phyloP scores from a whole-genome alignment of 1,140 invertebrate species.

The Steinernema khuongi region DNA sequence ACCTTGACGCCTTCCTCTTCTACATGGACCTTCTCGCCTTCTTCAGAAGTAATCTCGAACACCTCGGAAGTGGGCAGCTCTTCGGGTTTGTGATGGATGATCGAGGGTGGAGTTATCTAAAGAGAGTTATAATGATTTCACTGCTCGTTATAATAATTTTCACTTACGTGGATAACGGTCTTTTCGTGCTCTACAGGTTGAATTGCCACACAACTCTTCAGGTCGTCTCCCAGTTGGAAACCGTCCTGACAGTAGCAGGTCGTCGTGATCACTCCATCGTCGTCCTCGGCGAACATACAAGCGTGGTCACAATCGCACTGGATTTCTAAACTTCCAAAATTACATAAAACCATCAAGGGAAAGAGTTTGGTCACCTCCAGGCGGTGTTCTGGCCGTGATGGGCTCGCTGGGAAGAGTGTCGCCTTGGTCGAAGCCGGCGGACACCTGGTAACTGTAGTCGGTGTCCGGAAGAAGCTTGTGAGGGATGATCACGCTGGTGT shows the following conservation, averaged over 20 bases:
- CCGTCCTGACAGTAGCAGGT: conserved; percentile 52
- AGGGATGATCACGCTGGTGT: conserved; percentile 37
- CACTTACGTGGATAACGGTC: conserved; percentile 34
- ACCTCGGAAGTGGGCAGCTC: conserved; percentile 29
- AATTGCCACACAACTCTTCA: conserved; percentile 42
- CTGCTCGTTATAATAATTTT: conserved; percentile 4
- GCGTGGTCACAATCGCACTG: conserved; percentile 55
- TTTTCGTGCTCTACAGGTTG: conserved; percentile 28
- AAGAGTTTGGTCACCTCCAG: conserved; percentile 36
- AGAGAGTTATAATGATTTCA: conserved; percentile 15
- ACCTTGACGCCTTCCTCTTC: conserved; percentile 1
- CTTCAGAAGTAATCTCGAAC: not conserved
- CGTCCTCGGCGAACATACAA: conserved; percentile 46
- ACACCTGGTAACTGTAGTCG: conserved; percentile 53
- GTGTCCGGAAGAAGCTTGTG: conserved; percentile 44
- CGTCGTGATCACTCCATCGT: conserved; percentile 33
- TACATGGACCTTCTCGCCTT: not conserved
- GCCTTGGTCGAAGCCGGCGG: conserved; percentile 44
- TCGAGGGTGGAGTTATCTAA: conserved; percentile 34
- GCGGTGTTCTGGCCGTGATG: conserved; percentile 44
- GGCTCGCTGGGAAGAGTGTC: conserved; percentile 38
- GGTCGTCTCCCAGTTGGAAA: conserved; percentile 42
- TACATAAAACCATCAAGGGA: not conserved
- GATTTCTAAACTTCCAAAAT: conserved; percentile 44
- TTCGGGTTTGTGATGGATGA: conserved; percentile 27